Conservation (phyloP, 2,797 vertebrate genomes). For the Sitta carolinensis region DNA sequence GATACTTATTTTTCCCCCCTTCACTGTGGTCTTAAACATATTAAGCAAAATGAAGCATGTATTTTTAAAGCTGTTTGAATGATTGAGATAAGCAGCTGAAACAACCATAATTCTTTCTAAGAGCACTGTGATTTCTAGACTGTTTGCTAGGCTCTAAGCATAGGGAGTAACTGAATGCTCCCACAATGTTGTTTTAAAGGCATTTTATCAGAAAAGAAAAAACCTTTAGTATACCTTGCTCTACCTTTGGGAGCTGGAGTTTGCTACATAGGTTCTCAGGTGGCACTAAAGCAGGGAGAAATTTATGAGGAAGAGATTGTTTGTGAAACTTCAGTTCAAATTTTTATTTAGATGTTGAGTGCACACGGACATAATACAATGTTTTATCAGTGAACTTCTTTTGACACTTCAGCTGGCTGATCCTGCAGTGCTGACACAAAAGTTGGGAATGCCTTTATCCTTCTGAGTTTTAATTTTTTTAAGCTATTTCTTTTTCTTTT, state of each 20-base stretch:
- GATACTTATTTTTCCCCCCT: neutral
- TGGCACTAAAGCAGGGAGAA: neutral
- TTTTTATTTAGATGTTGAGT: neutral
- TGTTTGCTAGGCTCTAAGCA: neutral
- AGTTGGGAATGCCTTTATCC: rapidly evolving
- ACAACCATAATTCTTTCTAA: neutral
- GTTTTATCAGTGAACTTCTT: neutral
- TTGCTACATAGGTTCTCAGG: neutral
- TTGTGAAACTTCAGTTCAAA: neutral
- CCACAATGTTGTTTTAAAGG: neutral
- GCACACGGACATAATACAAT: rapidly evolving
- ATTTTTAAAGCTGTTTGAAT: neutral
- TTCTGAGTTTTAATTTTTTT: neutral
- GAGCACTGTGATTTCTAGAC: neutral
- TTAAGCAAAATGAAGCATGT: neutral
- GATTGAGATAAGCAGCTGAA: neutral
- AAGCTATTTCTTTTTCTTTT: neutral
- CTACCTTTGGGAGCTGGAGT: neutral
- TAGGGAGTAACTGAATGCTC: neutral
- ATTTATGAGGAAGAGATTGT: neutral
- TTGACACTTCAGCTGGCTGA: neutral
- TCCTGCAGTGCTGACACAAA: neutral
- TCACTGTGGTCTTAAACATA: neutral
- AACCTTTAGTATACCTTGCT: neutral
- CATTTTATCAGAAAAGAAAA: neutral